Base-by-base conservation (phyloP, 2,113 vertebrate genomes). In the Sander lucioperca region DNA sequence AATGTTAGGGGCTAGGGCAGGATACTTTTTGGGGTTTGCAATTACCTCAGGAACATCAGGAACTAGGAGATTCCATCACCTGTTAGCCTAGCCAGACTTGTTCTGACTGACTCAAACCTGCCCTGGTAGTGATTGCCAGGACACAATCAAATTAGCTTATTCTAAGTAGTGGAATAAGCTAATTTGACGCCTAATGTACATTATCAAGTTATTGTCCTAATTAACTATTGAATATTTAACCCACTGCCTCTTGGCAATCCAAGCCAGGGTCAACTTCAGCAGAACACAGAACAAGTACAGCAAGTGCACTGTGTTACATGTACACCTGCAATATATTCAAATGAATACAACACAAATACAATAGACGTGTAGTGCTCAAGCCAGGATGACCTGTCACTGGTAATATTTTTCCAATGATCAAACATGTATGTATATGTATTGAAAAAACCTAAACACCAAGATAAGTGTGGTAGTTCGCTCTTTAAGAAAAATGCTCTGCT, bases 101-200 rank as follows among this genome's bases (percentile, higher is more conserved):
- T 53, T 83, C 47, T 61, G 57, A 79, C 45, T 23, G 30, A 83
- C 18, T 27, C 23, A 59, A 81, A 86, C 64, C 18, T 76, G 71
- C 2, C 51, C 25, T 56, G 47, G 51, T 18, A 11, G 33, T 43
- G 43, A 70, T 30, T 33, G 63, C 56, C 47, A 82, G 76, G 62
- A 51, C 56, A 69, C 15, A 59, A 48, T 86, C 9, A 81, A 84
- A 88, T 83, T 47, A 84, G 69, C 43, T 85, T 82, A 83, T 59
- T 83, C 36, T 73, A 54, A 81, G 58, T 13, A 59, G 66, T 68
- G 54, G 33, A 33, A 33, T 33, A 6, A 33, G 23, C 21, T 79
- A 10, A 71, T 30, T 45, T 76, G 9, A 39, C 0, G 3, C 15
- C 62, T 51, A 27, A 63, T 74, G 27, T 58, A 25, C n/a, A 21